phyloP scores from a whole-genome alignment of 2,888 invertebrate species.

The Plemyria rubiginata region DNA sequence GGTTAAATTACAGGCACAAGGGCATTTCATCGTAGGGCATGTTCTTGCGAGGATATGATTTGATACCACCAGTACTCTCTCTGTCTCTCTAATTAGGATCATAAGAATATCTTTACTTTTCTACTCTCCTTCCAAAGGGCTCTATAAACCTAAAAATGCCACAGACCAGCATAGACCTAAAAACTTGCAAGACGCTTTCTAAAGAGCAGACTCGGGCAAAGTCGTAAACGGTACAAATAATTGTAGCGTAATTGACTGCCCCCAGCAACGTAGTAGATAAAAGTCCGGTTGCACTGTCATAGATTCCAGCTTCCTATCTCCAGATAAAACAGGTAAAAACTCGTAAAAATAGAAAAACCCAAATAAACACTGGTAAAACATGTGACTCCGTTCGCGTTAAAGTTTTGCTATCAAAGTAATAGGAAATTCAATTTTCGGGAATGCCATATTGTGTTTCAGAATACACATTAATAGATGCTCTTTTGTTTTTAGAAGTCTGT shows the following conservation, averaged over 20 bases:
- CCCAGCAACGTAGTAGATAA: conserved; percentile 30
- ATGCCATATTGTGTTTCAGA: no score
- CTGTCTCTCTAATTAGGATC: no score
- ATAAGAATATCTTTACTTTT: no score
- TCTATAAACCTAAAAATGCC: background rate
- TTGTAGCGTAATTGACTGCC: conserved; percentile 24
- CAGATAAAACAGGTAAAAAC: conserved; percentile 26
- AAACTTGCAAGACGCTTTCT: conserved; percentile 21
- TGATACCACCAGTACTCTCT: no score
- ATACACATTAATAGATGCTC: no score
- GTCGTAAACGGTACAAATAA: conserved; percentile 22
- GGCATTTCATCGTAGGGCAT: no score
- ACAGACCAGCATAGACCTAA: conserved; percentile 5
- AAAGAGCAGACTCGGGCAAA: conserved; percentile 20
- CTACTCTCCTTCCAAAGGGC: background rate
- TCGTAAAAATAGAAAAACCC: conserved; percentile 52
- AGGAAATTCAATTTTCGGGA: no score
- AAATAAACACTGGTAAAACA: background rate
- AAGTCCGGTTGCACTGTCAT: conserved; percentile 30
- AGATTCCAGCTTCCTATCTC: conserved; percentile 13
- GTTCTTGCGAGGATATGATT: no score
- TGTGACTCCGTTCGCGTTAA: background rate
- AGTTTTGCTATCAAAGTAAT: no score
- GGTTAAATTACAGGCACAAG: no score
- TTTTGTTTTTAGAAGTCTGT: no score